These are phyloP conservation scores for Tapirus terrestris DNA, from an alignment of 2,113 vertebrate species.

Conservation along the genomic window DNA sequence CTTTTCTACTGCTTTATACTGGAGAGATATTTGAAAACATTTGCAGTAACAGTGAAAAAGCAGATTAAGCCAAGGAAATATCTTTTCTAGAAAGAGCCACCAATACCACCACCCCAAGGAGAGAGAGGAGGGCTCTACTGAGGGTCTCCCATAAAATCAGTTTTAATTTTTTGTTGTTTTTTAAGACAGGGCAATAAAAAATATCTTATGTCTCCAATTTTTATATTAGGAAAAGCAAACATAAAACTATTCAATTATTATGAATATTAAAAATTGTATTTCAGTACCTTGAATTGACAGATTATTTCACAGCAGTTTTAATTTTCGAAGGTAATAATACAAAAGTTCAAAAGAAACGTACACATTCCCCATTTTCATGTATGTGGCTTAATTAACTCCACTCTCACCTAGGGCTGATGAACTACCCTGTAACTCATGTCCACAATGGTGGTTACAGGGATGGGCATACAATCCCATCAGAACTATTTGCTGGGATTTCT, in stretches of 20 bases:
- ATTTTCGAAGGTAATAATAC: neutral
- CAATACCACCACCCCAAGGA: neutral
- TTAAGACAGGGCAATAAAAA: constrained; percentile 7
- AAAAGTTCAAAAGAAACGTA: neutral
- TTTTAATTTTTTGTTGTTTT: neutral
- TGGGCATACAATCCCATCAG: neutral
- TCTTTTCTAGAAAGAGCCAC: neutral
- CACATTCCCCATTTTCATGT: neutral
- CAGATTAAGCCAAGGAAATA: neutral
- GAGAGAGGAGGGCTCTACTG: neutral
- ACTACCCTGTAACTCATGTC: neutral
- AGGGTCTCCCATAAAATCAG: neutral
- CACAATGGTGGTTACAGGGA: neutral
- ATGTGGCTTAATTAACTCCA: neutral
- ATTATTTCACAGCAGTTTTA: neutral
- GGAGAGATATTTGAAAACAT: neutral
- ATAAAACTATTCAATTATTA: neutral
- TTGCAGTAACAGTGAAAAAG: neutral
- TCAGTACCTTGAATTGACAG: neutral
- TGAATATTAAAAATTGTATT: neutral
- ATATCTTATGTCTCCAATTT: neutral
- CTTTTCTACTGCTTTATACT: neutral
- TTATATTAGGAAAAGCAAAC: constrained; percentile 50
- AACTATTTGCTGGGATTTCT: neutral
- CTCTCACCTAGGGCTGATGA: neutral